A percentile compares a stretch with the other conserved stretches of the same genome.
Conservation (phyloP, 2,113 vertebrate genomes). For the Eolophus roseicapilla region DNA sequence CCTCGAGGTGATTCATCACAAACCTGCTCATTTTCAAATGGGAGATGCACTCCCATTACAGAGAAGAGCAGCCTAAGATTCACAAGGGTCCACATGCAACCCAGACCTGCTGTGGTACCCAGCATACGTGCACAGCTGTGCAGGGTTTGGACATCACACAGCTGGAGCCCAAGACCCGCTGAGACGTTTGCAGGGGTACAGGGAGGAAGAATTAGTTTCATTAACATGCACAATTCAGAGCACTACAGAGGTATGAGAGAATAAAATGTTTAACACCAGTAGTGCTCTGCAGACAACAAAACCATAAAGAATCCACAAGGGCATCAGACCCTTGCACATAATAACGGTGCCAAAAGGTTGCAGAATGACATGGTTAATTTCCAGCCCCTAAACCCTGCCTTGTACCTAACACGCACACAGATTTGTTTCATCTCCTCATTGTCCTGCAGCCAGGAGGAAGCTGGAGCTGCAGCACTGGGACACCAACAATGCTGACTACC, state of each 20-base stretch:
- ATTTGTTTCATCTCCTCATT: background rate
- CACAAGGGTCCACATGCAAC: background rate
- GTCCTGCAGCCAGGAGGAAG: background rate
- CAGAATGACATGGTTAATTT: background rate
- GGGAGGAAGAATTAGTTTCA: background rate
- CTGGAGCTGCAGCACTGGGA: background rate
- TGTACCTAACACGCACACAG: background rate
- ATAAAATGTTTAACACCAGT: background rate
- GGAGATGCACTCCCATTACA: background rate
- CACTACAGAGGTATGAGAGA: background rate
- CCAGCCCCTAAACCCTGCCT: background rate
- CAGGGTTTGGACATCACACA: background rate
- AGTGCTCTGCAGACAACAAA: background rate
- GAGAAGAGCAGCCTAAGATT: background rate
- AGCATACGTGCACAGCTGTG: background rate
- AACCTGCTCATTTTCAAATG: background rate
- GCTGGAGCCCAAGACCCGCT: background rate
- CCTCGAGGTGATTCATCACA: background rate
- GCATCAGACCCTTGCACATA: background rate
- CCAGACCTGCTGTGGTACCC: background rate
- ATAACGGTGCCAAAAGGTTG: background rate
- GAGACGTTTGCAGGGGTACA: background rate
- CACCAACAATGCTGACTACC: accelerated
- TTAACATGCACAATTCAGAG: background rate
- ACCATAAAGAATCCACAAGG: background rate